Evolutionary conservation across 2,113 vertebrate genomes (phyloP).

Genomic region (Etheostoma spectabile): DNA sequence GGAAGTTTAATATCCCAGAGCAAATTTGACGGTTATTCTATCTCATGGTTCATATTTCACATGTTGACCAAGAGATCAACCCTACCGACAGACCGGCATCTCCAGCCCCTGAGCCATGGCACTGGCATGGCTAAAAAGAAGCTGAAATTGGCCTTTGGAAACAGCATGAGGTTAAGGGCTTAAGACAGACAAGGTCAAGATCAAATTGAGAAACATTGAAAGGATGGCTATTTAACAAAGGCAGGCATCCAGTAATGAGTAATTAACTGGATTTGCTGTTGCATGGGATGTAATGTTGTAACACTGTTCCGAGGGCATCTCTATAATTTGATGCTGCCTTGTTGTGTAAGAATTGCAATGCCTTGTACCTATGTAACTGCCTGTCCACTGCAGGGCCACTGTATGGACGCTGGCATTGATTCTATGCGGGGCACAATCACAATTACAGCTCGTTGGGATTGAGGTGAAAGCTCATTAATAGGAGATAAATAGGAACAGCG

Average conservation of each 20-base stretch:
- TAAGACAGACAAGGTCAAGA: conserved; percentile 14
- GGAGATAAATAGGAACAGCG: conserved; percentile 75
- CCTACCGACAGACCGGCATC: background rate
- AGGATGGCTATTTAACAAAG: conserved; percentile 34
- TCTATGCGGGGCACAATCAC: conserved; percentile 31
- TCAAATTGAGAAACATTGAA: conserved; percentile 26
- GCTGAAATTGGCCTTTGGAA: background rate
- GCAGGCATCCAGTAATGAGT: conserved; percentile 34
- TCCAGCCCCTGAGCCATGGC: background rate
- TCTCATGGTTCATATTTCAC: background rate
- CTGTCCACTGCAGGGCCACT: conserved; percentile 37
- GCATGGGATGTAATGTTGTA: conserved; percentile 32
- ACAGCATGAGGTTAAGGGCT: background rate
- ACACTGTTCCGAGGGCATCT: conserved; percentile 14
- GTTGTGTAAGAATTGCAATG: conserved; percentile 18
- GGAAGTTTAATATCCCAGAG: no score
- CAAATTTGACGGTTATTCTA: no score
- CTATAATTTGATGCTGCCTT: conserved; percentile 37
- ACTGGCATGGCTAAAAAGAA: background rate
- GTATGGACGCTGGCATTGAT: conserved; percentile 66
- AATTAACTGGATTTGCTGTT: conserved; percentile 57
- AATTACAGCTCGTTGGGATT: conserved; percentile 80
- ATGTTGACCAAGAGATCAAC: background rate
- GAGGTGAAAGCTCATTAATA: conserved; percentile 81
- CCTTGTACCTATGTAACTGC: conserved; percentile 47